Percentiles rank a stretch among this genome's conserved stretches.
Evolutionary conservation across 2,888 invertebrate genomes (phyloP).

Genomic region (Rhagonycha fulva): DNA sequence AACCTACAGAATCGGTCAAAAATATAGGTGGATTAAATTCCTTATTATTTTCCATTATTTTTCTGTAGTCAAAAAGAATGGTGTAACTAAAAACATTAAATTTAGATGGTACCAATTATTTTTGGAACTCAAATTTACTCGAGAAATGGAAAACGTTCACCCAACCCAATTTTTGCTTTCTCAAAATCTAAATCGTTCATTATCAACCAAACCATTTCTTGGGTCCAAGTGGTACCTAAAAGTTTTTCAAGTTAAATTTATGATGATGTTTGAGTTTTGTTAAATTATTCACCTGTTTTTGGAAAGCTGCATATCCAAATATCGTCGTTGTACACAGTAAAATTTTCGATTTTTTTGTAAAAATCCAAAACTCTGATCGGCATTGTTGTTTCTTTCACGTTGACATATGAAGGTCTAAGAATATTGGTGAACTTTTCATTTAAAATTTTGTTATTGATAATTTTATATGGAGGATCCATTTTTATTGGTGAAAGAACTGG

Average conservation of each 20-base stretch:
- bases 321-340: conserved; percentile 58
- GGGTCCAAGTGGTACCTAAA: conserved; percentile 77
- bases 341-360: conserved; percentile 52
- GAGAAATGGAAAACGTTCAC: conserved; percentile 71
- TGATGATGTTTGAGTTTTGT: neutral
- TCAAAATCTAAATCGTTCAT: conserved; percentile 65
- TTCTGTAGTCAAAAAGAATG: conserved; percentile 53
- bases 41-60: conserved; percentile 42
- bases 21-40: conserved; percentile 42
- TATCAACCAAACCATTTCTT: conserved; percentile 75
- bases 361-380: conserved; percentile 53
- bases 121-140: conserved; percentile 56
- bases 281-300: conserved; percentile 57
- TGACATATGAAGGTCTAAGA: conserved; percentile 44
- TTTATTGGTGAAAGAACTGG: neutral
- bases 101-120: conserved; percentile 3
- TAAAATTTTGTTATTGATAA: conserved; percentile 35
- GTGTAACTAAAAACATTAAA: conserved; percentile 45
- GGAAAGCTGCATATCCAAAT: conserved; percentile 62
- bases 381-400: conserved; percentile 50
- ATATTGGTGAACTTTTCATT: conserved; percentile 41
- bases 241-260: conserved; percentile 13
- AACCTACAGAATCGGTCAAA: conserved; percentile 41
- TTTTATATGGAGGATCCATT: conserved; percentile 21
- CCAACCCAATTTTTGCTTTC: conserved; percentile 59